These are phyloP conservation scores for Crotalus viridis DNA, from an alignment of 2,113 vertebrate genomes.

Conservation along the genomic window DNA sequence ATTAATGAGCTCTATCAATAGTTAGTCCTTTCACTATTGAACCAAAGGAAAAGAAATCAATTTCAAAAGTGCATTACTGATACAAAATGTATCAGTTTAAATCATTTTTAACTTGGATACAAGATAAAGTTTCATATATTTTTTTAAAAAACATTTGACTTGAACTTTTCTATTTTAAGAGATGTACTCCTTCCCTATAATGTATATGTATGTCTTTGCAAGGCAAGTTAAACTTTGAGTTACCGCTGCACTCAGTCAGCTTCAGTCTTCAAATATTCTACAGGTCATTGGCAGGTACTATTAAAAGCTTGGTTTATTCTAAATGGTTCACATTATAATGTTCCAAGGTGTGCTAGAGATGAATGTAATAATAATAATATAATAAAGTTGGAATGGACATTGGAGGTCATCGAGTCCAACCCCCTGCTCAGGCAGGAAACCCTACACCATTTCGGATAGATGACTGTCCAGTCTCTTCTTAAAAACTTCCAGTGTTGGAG, in stretches of 20 bases:
- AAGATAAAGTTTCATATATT: conserved; percentile 18
- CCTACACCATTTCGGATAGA: no score
- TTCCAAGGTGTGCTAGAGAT: background rate
- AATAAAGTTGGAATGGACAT: no score
- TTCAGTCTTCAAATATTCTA: background rate
- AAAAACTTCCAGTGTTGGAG: no score
- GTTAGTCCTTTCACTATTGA: conserved; percentile 44
- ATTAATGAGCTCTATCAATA: conserved; percentile 51
- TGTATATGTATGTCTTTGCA: background rate
- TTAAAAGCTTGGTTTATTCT: background rate
- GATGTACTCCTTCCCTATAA: conserved; percentile 2
- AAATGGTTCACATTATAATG: background rate
- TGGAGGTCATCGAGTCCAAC: no score
- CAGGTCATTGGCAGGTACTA: background rate
- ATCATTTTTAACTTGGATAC: background rate
- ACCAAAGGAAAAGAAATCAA: conserved; percentile 48
- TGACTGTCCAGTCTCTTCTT: no score
- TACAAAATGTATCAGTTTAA: conserved; percentile 40
- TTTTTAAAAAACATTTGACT: background rate
- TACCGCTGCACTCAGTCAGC: no score
- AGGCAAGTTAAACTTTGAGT: background rate
- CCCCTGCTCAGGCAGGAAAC: no score
- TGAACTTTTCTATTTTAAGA: conserved; percentile 5
- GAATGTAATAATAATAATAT: background rate
- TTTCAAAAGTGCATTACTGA: conserved; percentile 44